Percentiles rank a stretch among this genome's conserved stretches.
Conservation (phyloP, 2,888 invertebrate genomes). For the Drosophila kuntzei region DNA sequence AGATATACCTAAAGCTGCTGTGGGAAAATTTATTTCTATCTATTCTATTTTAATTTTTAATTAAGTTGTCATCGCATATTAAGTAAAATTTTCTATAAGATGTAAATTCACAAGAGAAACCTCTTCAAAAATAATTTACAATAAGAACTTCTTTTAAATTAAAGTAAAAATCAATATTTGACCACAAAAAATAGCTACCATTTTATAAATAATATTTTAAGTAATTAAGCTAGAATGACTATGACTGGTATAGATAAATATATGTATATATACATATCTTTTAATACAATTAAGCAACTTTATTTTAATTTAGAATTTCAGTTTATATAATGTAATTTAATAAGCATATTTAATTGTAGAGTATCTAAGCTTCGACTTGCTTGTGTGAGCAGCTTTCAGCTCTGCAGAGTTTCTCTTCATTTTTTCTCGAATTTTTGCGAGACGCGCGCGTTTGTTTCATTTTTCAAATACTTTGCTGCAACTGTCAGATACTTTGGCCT, state of each 20-base stretch:
- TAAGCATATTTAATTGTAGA: not conserved
- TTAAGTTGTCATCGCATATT: not conserved
- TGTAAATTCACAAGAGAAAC: not conserved
- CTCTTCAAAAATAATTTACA: not conserved
- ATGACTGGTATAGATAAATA: no score
- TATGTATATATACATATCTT: no score
- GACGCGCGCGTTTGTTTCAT: slow-evolving; percentile 64
- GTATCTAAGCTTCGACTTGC: not conserved
- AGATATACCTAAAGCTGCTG: not conserved
- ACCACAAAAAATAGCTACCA: no score
- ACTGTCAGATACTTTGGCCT: slow-evolving; percentile 68
- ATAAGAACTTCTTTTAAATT: no score
- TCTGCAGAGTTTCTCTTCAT: slow-evolving; percentile 3
- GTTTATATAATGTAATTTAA: not conserved
- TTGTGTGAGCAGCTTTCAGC: not conserved
- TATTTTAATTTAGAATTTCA: no score
- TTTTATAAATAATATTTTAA: no score
- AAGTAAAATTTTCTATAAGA: not conserved
- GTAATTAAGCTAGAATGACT: no score
- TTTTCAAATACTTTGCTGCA: slow-evolving; percentile 77
- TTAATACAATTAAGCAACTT: no score
- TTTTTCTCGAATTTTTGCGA: slow-evolving; percentile 42
- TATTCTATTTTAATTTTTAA: not conserved
- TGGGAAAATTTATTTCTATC: not conserved
- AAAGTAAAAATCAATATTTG: no score